These are phyloP conservation scores for Piprites chloris DNA, from an alignment of 2,113 vertebrate species.

Conservation along the genomic window DNA sequence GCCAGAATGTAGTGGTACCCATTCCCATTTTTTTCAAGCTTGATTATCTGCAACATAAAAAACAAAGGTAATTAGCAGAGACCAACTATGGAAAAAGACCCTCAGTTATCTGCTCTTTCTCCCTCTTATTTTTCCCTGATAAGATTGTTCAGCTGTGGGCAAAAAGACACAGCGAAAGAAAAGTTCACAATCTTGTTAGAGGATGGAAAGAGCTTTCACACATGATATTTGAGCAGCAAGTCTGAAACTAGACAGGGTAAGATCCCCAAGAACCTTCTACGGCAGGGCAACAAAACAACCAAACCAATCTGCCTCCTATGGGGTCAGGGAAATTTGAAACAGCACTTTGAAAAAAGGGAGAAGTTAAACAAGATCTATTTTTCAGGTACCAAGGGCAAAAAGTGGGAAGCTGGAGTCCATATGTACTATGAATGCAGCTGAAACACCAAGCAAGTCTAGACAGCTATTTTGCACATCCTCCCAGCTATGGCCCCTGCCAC, in stretches of 20 bases:
- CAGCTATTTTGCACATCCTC: not conserved
- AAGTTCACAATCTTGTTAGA: not conserved
- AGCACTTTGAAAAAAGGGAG: not conserved
- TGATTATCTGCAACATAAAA: conserved; percentile 83
- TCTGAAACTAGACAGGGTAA: not conserved
- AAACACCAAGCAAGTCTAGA: not conserved
- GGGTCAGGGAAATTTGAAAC: not conserved
- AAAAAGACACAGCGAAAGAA: not conserved
- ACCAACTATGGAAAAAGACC: not conserved
- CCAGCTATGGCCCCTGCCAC: not conserved
- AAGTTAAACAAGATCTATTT: not conserved
- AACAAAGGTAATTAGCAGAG: conserved; percentile 8
- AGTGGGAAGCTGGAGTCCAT: not conserved
- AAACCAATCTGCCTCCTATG: not conserved
- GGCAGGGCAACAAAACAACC: not conserved
- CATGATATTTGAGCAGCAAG: not conserved
- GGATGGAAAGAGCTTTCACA: not conserved
- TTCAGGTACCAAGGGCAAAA: not conserved
- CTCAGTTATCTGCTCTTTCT: not conserved
- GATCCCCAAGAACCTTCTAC: not conserved
- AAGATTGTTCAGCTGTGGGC: not conserved
- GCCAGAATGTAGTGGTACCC: conserved; percentile 98
- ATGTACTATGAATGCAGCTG: not conserved
- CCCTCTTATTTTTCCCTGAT: not conserved
- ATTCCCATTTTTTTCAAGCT: conserved; percentile 93